A percentile compares a stretch with the other conserved stretches of the same genome.
These are phyloP conservation scores for Pundamilia nyererei DNA, from an alignment of 2,113 vertebrate genomes.

Conservation along the genomic window DNA sequence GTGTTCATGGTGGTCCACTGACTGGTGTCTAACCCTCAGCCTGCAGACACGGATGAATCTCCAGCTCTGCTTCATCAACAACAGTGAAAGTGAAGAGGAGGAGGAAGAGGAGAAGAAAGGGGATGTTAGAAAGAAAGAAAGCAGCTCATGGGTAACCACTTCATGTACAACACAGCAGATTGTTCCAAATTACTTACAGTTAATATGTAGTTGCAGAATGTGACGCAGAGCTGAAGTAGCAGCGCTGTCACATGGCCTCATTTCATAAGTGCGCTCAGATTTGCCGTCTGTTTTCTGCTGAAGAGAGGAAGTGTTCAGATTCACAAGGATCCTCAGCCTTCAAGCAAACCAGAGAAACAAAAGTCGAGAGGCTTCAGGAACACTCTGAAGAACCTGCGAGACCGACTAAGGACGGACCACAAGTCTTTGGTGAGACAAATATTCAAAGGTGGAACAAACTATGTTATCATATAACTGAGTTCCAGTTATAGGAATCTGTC, in stretches of 20 bases:
- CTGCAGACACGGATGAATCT: conserved; percentile 73
- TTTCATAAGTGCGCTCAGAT: fast-evolving
- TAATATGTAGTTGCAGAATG: not conserved
- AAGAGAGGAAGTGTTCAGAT: conserved; percentile 16
- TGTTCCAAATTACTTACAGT: not conserved
- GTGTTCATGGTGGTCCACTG: not conserved
- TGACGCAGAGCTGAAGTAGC: not conserved
- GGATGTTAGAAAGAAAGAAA: not conserved
- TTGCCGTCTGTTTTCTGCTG: not conserved
- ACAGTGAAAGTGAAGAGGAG: conserved; percentile 73
- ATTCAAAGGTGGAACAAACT: not conserved
- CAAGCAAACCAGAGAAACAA: conserved; percentile 23
- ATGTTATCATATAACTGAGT: fast-evolving
- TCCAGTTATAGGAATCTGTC: not conserved
- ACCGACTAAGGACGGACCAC: conserved; percentile 49
- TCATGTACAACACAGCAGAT: not conserved
- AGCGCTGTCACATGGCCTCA: fast-evolving
- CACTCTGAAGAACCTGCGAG: conserved; percentile 63
- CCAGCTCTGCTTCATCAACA: conserved; percentile 75
- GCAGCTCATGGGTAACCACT: conserved; percentile 15
- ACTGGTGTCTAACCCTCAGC: conserved; percentile 15
- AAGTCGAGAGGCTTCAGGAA: conserved; percentile 56
- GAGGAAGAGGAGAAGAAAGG: conserved; percentile 10
- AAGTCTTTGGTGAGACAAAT: conserved; percentile 4
- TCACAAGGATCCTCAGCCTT: conserved; percentile 7